Evolutionary conservation across 2,797 vertebrate genomes (phyloP).

Genomic region (Gadopsis bispinosus): DNA sequence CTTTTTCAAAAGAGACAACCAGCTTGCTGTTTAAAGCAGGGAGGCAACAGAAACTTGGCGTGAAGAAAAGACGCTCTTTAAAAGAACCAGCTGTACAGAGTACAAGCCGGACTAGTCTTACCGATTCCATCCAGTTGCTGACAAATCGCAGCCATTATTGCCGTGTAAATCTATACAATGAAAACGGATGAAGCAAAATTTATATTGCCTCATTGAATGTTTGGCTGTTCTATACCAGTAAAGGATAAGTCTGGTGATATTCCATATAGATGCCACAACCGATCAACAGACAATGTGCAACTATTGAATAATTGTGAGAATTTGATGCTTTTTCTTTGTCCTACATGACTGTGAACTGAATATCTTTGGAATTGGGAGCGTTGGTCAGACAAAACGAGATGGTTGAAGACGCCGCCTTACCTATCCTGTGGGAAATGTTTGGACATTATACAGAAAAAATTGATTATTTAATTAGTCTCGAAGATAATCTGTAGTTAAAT

Average conservation of each 20-base stretch:
- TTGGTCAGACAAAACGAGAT: not conserved
- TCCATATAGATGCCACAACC: not conserved
- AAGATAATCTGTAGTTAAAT: not conserved
- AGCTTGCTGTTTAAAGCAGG: not conserved
- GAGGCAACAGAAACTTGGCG: not conserved
- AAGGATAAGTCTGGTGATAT: not conserved
- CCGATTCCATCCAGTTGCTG: not conserved
- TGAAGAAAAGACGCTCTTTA: not conserved
- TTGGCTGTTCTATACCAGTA: not conserved
- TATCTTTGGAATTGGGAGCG: not conserved
- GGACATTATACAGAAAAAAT: not conserved
- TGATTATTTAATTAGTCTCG: not conserved
- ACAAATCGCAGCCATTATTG: not conserved
- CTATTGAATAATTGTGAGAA: not conserved
- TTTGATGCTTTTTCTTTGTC: not conserved
- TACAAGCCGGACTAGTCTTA: not conserved
- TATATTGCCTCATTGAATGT: not conserved
- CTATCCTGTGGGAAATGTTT: not conserved
- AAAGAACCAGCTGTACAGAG: not conserved
- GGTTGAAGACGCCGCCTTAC: fast-evolving
- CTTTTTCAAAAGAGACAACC: not conserved
- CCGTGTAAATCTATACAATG: not conserved
- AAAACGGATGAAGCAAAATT: not conserved
- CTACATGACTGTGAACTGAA: not conserved
- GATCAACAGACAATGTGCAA: too few species aligned